Base-by-base conservation (phyloP, 2,113 vertebrate species). In the Stictonetta naevosa region DNA sequence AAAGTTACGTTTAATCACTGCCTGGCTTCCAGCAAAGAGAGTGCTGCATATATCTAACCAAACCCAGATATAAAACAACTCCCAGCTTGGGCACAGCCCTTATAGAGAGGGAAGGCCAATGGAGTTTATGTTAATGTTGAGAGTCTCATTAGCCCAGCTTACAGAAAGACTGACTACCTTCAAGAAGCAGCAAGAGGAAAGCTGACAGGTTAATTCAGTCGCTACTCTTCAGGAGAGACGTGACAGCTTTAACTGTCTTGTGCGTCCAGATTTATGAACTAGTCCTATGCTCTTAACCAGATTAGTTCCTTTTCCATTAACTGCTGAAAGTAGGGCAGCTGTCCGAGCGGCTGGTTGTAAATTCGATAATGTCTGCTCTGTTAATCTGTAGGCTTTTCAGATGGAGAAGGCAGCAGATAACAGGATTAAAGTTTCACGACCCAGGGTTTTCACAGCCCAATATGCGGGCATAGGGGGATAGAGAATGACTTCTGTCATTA, bases 301-400 rank as follows among this genome's bases (percentile, higher is more conserved):
- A 98, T 99, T 98, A 99, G 97, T 98, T 97, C 97, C 97, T 97
- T 98, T 97, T 96, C 95, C 96, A 97, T 98, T 98, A 98, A 98
- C 97, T 84, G 94, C 96, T 48, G 96, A 98, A 98, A 98, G 97
- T 97, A 98, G 98, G 99, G 97, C 99, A 99, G 98, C 99, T 99
- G 98, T 99, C 99, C 94, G 96, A 98, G 93, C 74, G 98, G 98
- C 98, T 98, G 98, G 97, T 98, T 97, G 95, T 98, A 98, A 98
- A 99, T 98, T 98, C 82, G 96, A 97, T 98, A 97, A 98, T 98
- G 98, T 98, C 97, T 97, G 60, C 97, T 95, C 96, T 83, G 93
- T 98, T 99, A 98, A 99, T 98, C 98, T 98, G 96, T 63, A 88
- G 96, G 94, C 96, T 98, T 97, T 97, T 97, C 97, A 96, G 92